Evolutionary conservation across 2,113 vertebrate genomes (phyloP), one percentile per base, ranked within the genome.

Genomic region (Monarcha castaneiventris): DNA sequence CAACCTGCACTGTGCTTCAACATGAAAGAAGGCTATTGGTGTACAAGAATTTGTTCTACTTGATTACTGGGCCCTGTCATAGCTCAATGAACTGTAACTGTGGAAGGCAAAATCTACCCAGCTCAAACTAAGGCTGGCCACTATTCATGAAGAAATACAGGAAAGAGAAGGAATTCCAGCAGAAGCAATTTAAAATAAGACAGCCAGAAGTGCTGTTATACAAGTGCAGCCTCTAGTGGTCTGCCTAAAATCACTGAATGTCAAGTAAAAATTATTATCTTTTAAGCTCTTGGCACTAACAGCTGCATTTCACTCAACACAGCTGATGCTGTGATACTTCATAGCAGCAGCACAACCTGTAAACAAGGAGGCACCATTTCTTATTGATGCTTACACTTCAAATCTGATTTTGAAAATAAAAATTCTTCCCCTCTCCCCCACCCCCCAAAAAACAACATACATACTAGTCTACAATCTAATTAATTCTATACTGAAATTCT

Each of bases 221-320:
- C 94, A 89, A 93, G 87, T 79, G 92, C 94, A 95, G 66, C 96
- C 96, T 96, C 97, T 97, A 96, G 92, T 95, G 96, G 97, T 52
- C 68, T 51, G 11, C 68, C 48, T 61, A 85, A 89, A 89, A 92
- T 48, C 54, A 56, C 30, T 33, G 39, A 81, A 43, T 35, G 15
- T 7, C 27, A 75, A 72, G 17, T 61, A 41, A 62, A 95, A 93
- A 33, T 51, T 16, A n/a, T 4, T 39, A 26, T n/a, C 17, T 39
- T 43, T 32, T 33, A 74, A 91, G 20, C 14, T 80, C 33, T 37
- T 29, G 69, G 32, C n/a, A 78, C 16, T 20, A 83, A 64, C 4
- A 55, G 21, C 43, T 59, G 29, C 17, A 29, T 82, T 94, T 82
- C 27, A 62, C 17, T 6, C 43, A 59, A 27, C 22, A 32, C 15